Evolutionary conservation across 1,140 invertebrate species (phyloP), one percentile per base, ranked within the genome.

Genomic region (Macrotrachela quadricornifera): DNA sequence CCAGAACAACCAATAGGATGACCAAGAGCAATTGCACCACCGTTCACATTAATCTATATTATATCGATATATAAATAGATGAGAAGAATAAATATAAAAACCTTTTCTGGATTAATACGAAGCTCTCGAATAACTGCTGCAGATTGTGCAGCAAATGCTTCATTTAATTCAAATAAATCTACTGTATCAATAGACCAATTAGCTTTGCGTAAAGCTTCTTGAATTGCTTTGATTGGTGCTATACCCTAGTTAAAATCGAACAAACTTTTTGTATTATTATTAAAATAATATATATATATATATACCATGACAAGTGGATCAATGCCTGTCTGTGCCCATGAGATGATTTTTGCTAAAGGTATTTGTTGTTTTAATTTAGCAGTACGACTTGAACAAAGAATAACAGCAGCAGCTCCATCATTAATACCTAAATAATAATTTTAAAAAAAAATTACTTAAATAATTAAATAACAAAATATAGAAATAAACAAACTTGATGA

Each of bases 1-100:
- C 85, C 58, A 78, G 86, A 70, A 36, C 82, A 80, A 38, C 83
- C 85, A 59, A 90, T 79, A 0, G 87, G 86, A 73, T 92, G 83
- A 9, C 87, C 87, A 30, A 92, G 61, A 0, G 85, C 80, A 55
- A 92, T 80, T 1, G 85, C 83, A 18, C 87, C 86, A 21, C 86
- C 87, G 59, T 58, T 61, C 10, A 71, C 57, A 58, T 72, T 71
- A 10, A 72, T 65, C 66, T 69, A 55, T 46, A 47, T 77, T 37
- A 80, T 71, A 65, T 94, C 81, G 17, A 44, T 4, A 13, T 13
- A 56, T 45, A 21, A 47, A 30, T 12, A 44, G 14, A 42, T 21
- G 37, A 17, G 8, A 14, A 17, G 36, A 40, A 39, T 1, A 6
- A 47, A 6, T n/a, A 17, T 39, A 66, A 84, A 85, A 10, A 88